phyloP scores from a whole-genome alignment of 2,888 invertebrate genomes.

The Andricus curvator region DNA sequence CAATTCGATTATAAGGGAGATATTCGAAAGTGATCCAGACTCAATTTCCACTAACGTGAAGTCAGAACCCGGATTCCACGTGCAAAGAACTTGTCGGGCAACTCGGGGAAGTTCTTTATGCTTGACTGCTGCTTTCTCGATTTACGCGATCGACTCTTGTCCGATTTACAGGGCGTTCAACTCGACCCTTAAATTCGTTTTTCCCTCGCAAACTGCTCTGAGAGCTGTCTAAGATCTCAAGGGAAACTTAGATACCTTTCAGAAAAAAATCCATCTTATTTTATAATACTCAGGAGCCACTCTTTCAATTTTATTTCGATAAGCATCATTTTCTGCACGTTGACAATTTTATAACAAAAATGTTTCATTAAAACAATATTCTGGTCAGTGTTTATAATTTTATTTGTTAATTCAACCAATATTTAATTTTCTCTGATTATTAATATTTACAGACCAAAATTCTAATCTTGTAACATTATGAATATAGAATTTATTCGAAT shows the following conservation, averaged over 20 bases:
- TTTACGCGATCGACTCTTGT: slow-evolving; percentile 51
- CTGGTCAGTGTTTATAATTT: too few species aligned
- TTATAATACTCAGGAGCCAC: neutral
- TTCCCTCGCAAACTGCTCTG: slow-evolving; percentile 39
- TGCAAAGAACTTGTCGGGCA: slow-evolving; percentile 36
- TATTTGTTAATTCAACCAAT: too few species aligned
- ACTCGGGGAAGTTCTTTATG: slow-evolving; percentile 36
- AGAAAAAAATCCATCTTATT: neutral
- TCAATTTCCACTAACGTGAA: slow-evolving; percentile 12
- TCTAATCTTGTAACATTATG: too few species aligned
- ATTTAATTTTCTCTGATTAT: too few species aligned
- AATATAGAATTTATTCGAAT: too few species aligned
- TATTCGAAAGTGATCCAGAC: slow-evolving; percentile 20
- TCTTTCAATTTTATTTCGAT: neutral
- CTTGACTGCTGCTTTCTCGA: slow-evolving; percentile 46
- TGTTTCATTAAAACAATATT: too few species aligned
- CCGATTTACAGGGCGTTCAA: slow-evolving; percentile 53
- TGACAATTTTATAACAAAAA: too few species aligned
- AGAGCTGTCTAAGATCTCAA: neutral
- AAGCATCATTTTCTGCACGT: too few species aligned
- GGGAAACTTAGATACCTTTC: neutral
- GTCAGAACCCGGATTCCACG: slow-evolving; percentile 14
- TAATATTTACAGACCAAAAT: too few species aligned
- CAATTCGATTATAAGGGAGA: neutral
- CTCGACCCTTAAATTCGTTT: slow-evolving; percentile 50